Conservation (phyloP, 2,797 vertebrate genomes). For the Scleropages formosus region DNA sequence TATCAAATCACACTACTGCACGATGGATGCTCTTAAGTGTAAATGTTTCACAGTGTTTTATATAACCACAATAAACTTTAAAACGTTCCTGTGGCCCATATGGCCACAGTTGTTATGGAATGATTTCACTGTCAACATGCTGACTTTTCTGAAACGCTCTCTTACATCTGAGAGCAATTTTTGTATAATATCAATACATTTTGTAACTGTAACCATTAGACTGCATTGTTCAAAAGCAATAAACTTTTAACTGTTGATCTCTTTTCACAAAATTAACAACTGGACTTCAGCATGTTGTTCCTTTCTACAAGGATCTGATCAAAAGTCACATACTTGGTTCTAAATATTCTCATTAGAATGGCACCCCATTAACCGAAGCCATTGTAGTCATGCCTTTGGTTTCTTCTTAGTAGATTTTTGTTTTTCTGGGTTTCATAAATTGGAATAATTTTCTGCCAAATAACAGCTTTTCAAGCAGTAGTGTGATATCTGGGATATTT, state of each 20-base stretch:
- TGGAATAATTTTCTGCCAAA: too few species aligned
- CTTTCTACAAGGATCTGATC: too few species aligned
- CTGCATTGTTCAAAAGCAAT: not conserved
- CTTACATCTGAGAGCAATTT: conserved; percentile 7
- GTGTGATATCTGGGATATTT: too few species aligned
- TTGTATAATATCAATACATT: not conserved
- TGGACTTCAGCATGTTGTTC: not conserved
- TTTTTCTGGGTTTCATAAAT: too few species aligned
- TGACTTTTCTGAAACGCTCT: not conserved
- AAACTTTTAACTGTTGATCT: not conserved
- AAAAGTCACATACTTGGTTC: too few species aligned
- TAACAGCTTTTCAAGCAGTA: too few species aligned
- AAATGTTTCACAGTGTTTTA: not conserved
- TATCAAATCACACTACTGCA: not conserved
- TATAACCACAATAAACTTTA: too few species aligned
- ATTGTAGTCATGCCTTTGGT: too few species aligned
- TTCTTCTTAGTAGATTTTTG: too few species aligned
- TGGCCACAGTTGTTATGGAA: not conserved
- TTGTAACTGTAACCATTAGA: not conserved
- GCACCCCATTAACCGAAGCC: not conserved
- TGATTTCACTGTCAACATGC: not conserved
- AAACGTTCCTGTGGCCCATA: too few species aligned
- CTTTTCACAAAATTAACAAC: not conserved
- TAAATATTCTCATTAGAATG: not conserved
- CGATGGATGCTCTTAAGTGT: not conserved